Evolutionary conservation across 2,888 invertebrate genomes (phyloP).

Genomic region (Pammene aurita): DNA sequence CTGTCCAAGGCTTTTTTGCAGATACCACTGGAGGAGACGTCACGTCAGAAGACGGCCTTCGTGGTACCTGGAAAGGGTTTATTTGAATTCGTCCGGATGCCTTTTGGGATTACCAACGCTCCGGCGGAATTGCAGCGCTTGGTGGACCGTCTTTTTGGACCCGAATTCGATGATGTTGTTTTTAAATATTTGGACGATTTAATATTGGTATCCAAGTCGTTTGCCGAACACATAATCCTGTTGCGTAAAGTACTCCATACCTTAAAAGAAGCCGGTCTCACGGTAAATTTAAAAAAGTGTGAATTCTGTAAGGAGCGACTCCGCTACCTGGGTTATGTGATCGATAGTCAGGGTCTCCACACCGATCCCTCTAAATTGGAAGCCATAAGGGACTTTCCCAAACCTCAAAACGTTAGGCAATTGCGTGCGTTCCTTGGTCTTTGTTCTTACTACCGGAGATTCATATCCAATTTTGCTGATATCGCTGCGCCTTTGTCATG

Average conservation of each 20-base stretch:
- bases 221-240: constrained; percentile 3
- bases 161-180: constrained; percentile 21
- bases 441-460: constrained; percentile 45
- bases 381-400: constrained; percentile 32
- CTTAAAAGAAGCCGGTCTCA: constrained; percentile 36
- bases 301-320: constrained; percentile 40
- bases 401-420: constrained; percentile 34
- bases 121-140: constrained; percentile 19
- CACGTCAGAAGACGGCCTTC: constrained; percentile 1
- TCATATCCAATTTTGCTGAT: constrained; percentile 46
- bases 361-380: constrained; percentile 43
- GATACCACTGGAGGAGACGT: constrained; percentile 8
- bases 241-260: background rate
- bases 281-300: constrained; percentile 42
- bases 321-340: constrained; percentile 16
- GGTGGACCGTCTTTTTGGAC: constrained; percentile 21
- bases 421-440: constrained; percentile 43
- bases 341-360: constrained; percentile 32
- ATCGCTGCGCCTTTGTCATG: constrained; percentile 46
- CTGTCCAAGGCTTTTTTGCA: constrained; percentile 21
- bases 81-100: constrained; percentile 15
- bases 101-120: constrained; percentile 20
- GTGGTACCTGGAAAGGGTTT: constrained; percentile 8
- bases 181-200: constrained; percentile 42
- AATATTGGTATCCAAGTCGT: constrained; percentile 20